Evolutionary conservation across 2,888 invertebrate species (phyloP), one percentile per base, ranked within the genome.

Genomic region (Emesis castigata): DNA sequence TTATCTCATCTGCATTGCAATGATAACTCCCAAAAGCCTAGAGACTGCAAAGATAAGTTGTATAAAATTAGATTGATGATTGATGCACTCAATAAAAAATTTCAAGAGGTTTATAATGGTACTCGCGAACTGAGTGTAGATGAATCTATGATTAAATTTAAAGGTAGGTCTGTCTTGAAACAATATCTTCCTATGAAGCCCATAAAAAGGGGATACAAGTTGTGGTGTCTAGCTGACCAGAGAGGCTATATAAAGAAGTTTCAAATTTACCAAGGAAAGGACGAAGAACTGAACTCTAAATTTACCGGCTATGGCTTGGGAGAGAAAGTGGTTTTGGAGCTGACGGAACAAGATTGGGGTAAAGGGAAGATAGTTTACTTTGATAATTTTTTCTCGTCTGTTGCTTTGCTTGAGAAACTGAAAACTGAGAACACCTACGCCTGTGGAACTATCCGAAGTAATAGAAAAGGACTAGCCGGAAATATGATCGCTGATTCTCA

Each of bases 181-280:
- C 88, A 90, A 78, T 90, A 88, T 83, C 84, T 90, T 70, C 89
- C 88, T 44, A 86, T 85, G 71, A 89, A 90, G 82, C 88, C 88
- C 20, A 87, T 87, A 79, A 90, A 89, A 84, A 79, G 89, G 26
- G 89, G 89, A 6, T 89, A 88, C 79, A 89, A 89, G 66, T 71
- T 77, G 68, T 80, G 73, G 77, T 73, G 79, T 74, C 75, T 75
- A 58, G 78, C 65, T 85, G 79, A 83, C 74, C 78, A 81, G 65
- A 75, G 75, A 29, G 81, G 77, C 39, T 83, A 73, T 75, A 76
- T 83, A 72, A 80, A 83, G 68, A 79, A 80, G 61, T 82, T 82
- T 81, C 62, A 75, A 77, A 82, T 84, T 79, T 83, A 82, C 61
- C 81, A 84, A 78, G 82, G 80, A 64, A 82, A 83, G 62, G 79